phyloP scores from a whole-genome alignment of 30 jellyfish, hydroid and myxozoan species.

The Hydra vulgaris region DNA sequence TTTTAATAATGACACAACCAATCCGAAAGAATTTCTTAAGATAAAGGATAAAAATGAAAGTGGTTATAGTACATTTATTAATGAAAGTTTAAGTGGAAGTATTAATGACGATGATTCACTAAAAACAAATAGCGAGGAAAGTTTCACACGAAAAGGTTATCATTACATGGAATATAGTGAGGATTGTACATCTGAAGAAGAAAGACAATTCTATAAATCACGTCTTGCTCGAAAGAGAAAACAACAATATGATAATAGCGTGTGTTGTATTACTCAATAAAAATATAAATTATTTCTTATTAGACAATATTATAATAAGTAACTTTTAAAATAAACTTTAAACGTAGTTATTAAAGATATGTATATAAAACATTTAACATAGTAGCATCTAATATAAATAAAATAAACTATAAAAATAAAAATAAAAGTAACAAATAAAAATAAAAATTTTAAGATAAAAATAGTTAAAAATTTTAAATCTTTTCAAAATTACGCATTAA shows the following conservation, averaged over 20 bases:
- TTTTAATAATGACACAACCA: not conserved
- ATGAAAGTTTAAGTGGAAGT: constrained; percentile 3
- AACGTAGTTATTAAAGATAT: no score
- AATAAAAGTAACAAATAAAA: no score
- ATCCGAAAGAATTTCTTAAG: constrained; percentile 3
- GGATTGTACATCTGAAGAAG: constrained; percentile 21
- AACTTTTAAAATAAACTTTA: not conserved
- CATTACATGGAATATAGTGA: constrained; percentile 26
- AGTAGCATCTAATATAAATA: no score
- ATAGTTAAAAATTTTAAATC: no score
- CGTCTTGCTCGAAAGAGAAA: constrained; percentile 6
- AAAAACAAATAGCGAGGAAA: constrained; percentile 7
- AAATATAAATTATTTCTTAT: not conserved
- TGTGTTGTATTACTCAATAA: constrained; percentile 20
- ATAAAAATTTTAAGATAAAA: no score
- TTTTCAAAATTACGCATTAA: no score
- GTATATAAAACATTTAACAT: no score
- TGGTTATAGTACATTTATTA: constrained; percentile 11
- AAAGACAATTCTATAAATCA: constrained; percentile 12
- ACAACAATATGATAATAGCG: constrained; percentile 13
- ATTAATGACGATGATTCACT: constrained; percentile 1
- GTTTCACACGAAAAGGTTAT: constrained; percentile 12
- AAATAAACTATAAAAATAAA: no score
- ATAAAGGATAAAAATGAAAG: constrained; percentile 9
- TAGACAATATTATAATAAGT: not conserved